Evolutionary conservation across 1,140 invertebrate genomes (phyloP), one percentile per base, ranked within the genome.

Genomic region (Zaprionus capensis): DNA sequence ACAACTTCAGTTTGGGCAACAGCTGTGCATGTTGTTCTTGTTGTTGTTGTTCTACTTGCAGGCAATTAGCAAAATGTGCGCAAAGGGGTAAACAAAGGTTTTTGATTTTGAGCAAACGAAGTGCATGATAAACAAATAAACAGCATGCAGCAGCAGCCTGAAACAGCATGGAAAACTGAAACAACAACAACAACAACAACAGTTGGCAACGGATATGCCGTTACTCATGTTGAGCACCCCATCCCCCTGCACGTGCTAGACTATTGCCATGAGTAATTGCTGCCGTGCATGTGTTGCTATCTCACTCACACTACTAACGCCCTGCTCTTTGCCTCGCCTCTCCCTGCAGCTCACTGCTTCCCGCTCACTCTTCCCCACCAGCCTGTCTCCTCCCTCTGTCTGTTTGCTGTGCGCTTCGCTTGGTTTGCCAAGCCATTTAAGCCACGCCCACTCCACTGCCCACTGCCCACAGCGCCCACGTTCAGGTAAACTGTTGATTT

Each of bases 401-500:
- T 83, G 84, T 83, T 44, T 80, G 81, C 83, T 78, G 71, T 78
- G 73, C 79, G 73, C 78, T 75, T 65, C 58, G 65, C 75, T 66
- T 58, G 76, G 75, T 61, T 81, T 84, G 82, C 38, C 38, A 75
- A 75, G 83, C 81, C 81, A 81, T 90, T 88, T 84, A 81, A 72
- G 73, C 80, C 80, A 36, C 69, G 69, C 55, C 74, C 67, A 71
- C 41, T 9, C 5, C 6, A 9, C 41, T 9, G 55, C 44, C 53
- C 24, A 31, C 63, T 61, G 86, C 56, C 57, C 49, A 75, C 2
- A 26, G 24, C 69, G 57, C 49, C 53, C 71, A 78, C 76, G 56
- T 65, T 71, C 70, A 90, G 86, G 85, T 90, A 88, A 88, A 85
- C 85, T 85, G 85, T 90, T 88, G 85, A 90, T 88, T 82, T 81